Evolutionary conservation across 2,797 vertebrate species (phyloP), one percentile per base, ranked within the genome.

Genomic region (Gallinago stenura): DNA sequence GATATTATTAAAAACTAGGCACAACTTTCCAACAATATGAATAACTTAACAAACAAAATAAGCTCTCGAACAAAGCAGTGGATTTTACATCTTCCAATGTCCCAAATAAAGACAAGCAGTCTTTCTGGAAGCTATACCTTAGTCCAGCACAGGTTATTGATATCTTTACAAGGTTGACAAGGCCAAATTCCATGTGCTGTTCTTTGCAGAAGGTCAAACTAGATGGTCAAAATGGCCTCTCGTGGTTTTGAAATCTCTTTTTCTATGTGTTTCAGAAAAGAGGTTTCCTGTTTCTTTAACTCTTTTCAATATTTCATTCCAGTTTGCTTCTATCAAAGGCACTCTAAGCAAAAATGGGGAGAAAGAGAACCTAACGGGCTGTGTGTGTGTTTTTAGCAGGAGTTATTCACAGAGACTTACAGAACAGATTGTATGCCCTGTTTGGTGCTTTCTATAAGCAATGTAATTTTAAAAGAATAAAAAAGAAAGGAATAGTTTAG

Each of bases 271-370:
- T 31, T 68, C 16, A 72, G 53, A 65, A 83, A 81, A 76, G 10
- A 66, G 8, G 2, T 37, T 80, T 87, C 35, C 9, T 7, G 4
- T 24, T 78, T 87, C 75, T 91, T 46, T 13, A 57, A 65, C 22
- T 33, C 21, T 87, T 91, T 92, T 92, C 25, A 64, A 53, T 70
- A 65, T 75, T 84, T 95, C 83, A 72, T 91, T 91, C 11, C 58
- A 68, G 22, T 76, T 90, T 66, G 1, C 11, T 90, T 83, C 65
- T 75, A 58, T 37, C 58, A 83, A 81, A 87, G 15, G 13, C 35
- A 80, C 26, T 78, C 26, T 51, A 28, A 91, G 35, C 10, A 58
- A 91, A 92, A 90, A 90, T 28, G 30, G 72, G 20, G 28, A 4
- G 10, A 9, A 84, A 82, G 28, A 30, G 15, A 90, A 92, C 79